These are phyloP conservation scores for Zaprionus ghesquierei DNA, from an alignment of 1,140 invertebrate genomes.

Conservation along the genomic window DNA sequence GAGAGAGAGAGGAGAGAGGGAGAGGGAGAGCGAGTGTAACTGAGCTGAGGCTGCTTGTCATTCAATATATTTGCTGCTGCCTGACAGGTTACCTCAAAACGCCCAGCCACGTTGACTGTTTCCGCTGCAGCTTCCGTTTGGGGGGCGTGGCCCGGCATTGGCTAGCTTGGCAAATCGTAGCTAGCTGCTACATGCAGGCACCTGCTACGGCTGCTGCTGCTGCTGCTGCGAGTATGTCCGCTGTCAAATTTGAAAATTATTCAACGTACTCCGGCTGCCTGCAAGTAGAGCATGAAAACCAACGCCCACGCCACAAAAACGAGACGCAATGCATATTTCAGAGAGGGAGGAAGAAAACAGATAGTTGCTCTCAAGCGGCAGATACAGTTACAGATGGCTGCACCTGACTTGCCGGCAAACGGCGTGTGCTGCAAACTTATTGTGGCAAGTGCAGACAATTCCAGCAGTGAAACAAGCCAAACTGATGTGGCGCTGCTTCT, in stretches of 20 bases:
- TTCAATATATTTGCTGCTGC: constrained; percentile 48
- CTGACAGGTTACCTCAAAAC: constrained; percentile 37
- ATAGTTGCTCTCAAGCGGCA: constrained; percentile 34
- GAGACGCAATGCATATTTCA: constrained; percentile 38
- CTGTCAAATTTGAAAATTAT: constrained; percentile 79
- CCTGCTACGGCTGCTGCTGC: no score
- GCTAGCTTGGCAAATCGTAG: constrained; percentile 2
- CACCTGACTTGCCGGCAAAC: constrained; percentile 1
- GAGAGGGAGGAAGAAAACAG: constrained; percentile 26
- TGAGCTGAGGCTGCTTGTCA: constrained; percentile 45
- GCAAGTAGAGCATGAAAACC: constrained; percentile 62
- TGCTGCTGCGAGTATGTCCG: constrained; percentile 50
- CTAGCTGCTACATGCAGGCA: background rate
- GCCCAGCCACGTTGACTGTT: constrained; percentile 57
- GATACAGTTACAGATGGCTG: constrained; percentile 48
- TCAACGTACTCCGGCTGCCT: constrained; percentile 51
- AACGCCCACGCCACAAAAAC: constrained; percentile 34
- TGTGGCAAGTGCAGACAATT: constrained; percentile 44
- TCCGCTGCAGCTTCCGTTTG: constrained; percentile 67
- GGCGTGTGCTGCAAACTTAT: constrained; percentile 52
- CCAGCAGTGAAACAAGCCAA: constrained; percentile 40
- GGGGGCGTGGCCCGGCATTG: constrained; percentile 13
- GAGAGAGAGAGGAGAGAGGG: background rate
- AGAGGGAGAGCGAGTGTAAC: background rate
- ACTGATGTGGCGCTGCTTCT: constrained; percentile 25